phyloP scores from a whole-genome alignment of 2,888 invertebrate genomes.

The Stictocephala bisonia region DNA sequence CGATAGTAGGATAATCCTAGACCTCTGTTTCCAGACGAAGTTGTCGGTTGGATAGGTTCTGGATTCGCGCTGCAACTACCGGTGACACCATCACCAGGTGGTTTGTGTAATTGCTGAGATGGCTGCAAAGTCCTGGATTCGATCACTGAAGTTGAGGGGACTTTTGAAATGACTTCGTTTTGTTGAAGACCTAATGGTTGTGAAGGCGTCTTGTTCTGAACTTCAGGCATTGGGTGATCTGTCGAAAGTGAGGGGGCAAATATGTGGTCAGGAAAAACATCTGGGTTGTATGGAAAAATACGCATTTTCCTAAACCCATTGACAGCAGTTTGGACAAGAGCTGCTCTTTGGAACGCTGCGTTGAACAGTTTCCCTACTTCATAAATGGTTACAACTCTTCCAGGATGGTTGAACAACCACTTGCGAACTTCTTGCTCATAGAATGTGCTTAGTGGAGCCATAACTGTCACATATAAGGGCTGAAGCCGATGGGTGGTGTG shows the following conservation, averaged over 20 bases:
- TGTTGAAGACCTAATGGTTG: too few relatives aligned
- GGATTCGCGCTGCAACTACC: too few relatives aligned
- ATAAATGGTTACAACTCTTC: constrained; percentile 56
- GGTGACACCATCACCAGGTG: too few relatives aligned
- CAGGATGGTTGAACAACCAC: constrained; percentile 57
- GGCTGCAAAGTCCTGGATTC: constrained; percentile 9
- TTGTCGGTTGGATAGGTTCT: constrained; percentile 34
- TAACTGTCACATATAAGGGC: constrained; percentile 55
- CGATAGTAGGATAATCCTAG: too few relatives aligned
- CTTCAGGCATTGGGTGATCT: constrained; percentile 15
- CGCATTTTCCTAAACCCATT: background rate
- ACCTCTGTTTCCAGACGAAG: constrained; percentile 26
- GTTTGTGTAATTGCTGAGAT: too few relatives aligned
- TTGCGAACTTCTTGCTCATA: constrained; percentile 56
- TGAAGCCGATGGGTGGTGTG: constrained; percentile 45
- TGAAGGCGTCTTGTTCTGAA: constrained; percentile 17
- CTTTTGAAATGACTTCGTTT: constrained; percentile 11
- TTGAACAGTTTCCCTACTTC: constrained; percentile 54
- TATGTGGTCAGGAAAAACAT: constrained; percentile 17
- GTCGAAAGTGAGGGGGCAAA: constrained; percentile 16
- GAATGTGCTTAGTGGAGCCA: constrained; percentile 57
- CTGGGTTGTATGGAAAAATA: constrained; percentile 15
- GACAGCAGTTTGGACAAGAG: background rate
- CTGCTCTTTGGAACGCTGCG: background rate
- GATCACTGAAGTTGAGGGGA: constrained; percentile 14